Base-by-base conservation (phyloP, 2,888 invertebrate genomes). In the Lacanobia wlatinum region DNA sequence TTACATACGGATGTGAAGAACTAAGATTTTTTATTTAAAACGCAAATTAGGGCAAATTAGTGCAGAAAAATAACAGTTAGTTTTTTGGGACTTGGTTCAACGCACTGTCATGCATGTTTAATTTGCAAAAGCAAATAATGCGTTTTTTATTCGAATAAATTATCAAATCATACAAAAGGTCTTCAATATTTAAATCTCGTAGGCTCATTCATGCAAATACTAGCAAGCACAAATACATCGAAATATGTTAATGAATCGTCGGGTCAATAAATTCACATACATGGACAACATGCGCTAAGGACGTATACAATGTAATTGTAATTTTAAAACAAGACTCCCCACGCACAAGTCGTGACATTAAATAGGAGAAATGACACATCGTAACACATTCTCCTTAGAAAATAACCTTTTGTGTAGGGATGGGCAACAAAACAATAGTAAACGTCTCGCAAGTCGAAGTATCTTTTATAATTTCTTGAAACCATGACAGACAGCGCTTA, bases 311-410 rank as follows among this genome's bases (percentile, higher is more conserved):
- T 70, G 70, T 79, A 70, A 82, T 84, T 82, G 62, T 86, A 86
- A 84, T 78, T 78, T 71, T 78, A 79, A 84, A 83, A 83, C 76
- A 77, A 77, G 84, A 81, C 75, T 76, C 81, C 86, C 75, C 86
- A 79, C 74, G 60, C 67, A 14, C 72, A 46, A 56, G 71, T 84
- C 84, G 77, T 84, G 82, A 82, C 77, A 52, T 55, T 74, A 69
- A 77, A 74, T 66, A 48, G 67, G 62, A 53, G 70, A 79, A 84
- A 79, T 84, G 84, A 84, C 76, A 79, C 86, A 61, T 74, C 52
- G 70, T 65, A 64, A 66, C 70, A 73, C 60, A 83, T 76, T 75
- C 69, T 34, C 62, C 70, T 77, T 79, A 52, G 65, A 65, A 76
- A 76, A 69, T 78, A 66, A 72, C 52, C 68, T 72, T 61, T 63